Percentiles rank a stretch among this genome's conserved stretches.
phyloP scores from a whole-genome alignment of 1,140 invertebrate genomes.

The Plectrocnemia conspersa region DNA sequence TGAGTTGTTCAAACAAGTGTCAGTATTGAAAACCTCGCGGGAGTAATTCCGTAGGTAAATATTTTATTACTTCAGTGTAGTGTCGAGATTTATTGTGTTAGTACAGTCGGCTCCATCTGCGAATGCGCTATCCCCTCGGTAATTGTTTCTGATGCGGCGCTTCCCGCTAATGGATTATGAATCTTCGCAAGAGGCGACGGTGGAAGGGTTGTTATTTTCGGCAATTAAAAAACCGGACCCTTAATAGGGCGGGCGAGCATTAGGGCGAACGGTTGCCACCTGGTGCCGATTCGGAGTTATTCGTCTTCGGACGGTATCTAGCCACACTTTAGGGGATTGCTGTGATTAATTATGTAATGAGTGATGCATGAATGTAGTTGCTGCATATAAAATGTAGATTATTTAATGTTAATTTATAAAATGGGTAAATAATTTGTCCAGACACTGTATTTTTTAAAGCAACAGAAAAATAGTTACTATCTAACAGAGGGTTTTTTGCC shows the following conservation, averaged over 20 bases:
- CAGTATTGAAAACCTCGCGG: conserved; percentile 36
- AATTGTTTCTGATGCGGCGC: conserved; percentile 30
- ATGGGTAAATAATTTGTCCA: too few species aligned
- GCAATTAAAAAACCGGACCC: conserved; percentile 29
- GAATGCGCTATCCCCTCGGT: conserved; percentile 9
- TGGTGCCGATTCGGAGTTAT: conserved; percentile 21
- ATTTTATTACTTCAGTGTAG: conserved; percentile 37
- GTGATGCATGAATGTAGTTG: too few species aligned
- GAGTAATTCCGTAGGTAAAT: conserved; percentile 36
- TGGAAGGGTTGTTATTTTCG: conserved; percentile 24
- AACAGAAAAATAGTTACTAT: too few species aligned
- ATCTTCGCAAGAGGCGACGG: conserved; percentile 26
- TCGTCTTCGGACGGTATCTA: too few species aligned
- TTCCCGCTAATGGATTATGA: conserved; percentile 34
- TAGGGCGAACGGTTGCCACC: conserved; percentile 12
- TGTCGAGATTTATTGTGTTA: conserved; percentile 37
- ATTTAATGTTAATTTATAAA: too few species aligned
- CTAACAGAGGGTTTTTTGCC: too few species aligned
- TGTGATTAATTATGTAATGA: too few species aligned
- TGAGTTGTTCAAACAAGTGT: conserved; percentile 33
- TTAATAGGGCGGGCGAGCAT: conserved; percentile 9
- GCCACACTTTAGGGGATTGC: too few species aligned
- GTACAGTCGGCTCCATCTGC: conserved; percentile 20
- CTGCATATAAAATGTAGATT: too few species aligned
- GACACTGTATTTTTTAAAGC: too few species aligned